These are phyloP conservation scores for Coluber constrictor DNA, from an alignment of 2,797 vertebrate genomes.

Conservation along the genomic window DNA sequence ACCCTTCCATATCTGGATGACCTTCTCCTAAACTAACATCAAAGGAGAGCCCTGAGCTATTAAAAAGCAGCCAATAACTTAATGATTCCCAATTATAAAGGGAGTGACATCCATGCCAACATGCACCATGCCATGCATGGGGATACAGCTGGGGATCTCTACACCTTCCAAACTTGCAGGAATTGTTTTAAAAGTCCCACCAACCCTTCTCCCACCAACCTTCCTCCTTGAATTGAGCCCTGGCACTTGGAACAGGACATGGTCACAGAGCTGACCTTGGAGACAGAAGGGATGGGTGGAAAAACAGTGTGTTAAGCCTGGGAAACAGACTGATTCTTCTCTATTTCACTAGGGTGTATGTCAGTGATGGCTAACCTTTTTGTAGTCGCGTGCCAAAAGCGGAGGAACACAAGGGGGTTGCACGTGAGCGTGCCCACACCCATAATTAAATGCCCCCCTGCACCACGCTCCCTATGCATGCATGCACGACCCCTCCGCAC, in stretches of 20 bases:
- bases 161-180: neutral
- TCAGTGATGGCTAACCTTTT: no score
- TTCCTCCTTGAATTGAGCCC: neutral
- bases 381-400: no score
- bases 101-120: neutral
- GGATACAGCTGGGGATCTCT: no score
- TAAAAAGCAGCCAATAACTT: slow-evolving; percentile 13
- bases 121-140: neutral
- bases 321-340: neutral
- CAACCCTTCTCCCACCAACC: neutral
- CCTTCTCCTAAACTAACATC: slow-evolving; percentile 8
- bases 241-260: no score
- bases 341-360: neutral
- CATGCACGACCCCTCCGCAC: no score
- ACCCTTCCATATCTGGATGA: neutral
- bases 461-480: no score
- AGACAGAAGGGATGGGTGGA: neutral
- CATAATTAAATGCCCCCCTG: no score
- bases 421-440: no score
- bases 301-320: neutral
- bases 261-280: neutral
- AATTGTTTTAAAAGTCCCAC: no score
- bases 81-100: neutral
- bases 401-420: no score
- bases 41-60: neutral